Base-by-base conservation (phyloP, 2,888 invertebrate species). In the Drosophila fulvimacula region DNA sequence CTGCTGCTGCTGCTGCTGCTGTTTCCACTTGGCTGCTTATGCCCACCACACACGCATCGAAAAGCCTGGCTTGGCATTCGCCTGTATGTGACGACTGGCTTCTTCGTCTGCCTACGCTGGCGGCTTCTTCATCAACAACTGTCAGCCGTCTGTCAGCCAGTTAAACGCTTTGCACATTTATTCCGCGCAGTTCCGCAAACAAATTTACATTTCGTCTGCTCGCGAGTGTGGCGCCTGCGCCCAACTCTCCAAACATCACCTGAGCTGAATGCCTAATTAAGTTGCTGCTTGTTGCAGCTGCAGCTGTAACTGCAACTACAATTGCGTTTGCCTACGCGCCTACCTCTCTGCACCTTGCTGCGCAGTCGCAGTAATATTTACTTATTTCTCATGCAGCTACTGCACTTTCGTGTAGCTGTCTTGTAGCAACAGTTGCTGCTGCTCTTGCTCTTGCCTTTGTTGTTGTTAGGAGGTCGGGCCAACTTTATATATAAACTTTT, bases 141-240 rank as follows among this genome's bases (percentile, higher is more conserved):
- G 82, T 80, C 85, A 78, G 82, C 71, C 72, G 57, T 61, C 75
- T 27, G 46, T 57, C 42, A 21, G 57, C 44, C 69, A 79, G 71
- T 21, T 65, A 57, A 81, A 67, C 77, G 72, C 66, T 61, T 69
- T 76, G 65, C 68, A 70, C 73, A 79, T 64, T 34, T 36, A 21
- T 73, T 68, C 64, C 51, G 63, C 55, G 51, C 64, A 63, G 48
- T n/a, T 38, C 52, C 32, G 55, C 67, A 69, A 53, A 46, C 61
- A 81, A 80, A 78, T 82, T 85, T 82, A 72, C 82, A 80, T 85
- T 82, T 78, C 63, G 73, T 42, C 48, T 32, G 55, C 55, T 53
- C 65, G n/a, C 76, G 69, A 76, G 68, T 82, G 82, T 85, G 82
- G 82, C 82, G 82, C 82, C 82, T 82, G 86, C 82, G 86, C 76